Evolutionary conservation across 2,113 vertebrate species (phyloP), one percentile per base, ranked within the genome.

Genomic region (Puma concolor): DNA sequence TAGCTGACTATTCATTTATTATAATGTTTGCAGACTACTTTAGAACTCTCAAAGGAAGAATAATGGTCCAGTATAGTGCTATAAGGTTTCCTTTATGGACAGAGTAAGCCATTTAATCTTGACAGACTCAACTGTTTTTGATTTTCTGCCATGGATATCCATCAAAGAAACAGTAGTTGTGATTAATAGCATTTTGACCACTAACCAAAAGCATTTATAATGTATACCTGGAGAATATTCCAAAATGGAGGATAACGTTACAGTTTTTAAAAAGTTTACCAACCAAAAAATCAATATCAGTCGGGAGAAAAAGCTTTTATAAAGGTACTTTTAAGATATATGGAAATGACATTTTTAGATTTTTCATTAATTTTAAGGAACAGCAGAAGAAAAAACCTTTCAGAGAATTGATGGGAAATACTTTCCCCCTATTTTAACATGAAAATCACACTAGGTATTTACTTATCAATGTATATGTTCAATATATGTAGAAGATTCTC

Each of bases 1-100:
- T 77, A 96, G 95, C 98, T 97, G 97, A 96, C 95, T 92, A 95
- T 97, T 91, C 80, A 96, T 96, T 98, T 98, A 96, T 96, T 97
- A 92, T 91, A 95, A 98, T 95, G 91, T 96, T 97, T 97, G 57
- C 64, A 91, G 93, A 74, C 82, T 95, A 94, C 92, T 97, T 94
- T 93, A 92, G 71, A 97, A 97, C 48, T 96, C 96, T 96, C 92
- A 92, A 0, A 97, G 96, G 96, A 97, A 97, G 91, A 97, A 88
- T 96, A 95, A 96, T 95, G 84, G 94, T 81, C n/a, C 87, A 84
- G 33, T 5, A 38, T 25, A 95, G 93, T 48, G 83, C 83, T 94
- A 21, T 94, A 85, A 82, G 87, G 3, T 85, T 97, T 97, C 82
- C 83, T 97, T 98, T 97, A 97, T 96, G 85, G 74, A 94, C 81